Conservation (phyloP, 2,113 vertebrate genomes). For the Alces alces region DNA sequence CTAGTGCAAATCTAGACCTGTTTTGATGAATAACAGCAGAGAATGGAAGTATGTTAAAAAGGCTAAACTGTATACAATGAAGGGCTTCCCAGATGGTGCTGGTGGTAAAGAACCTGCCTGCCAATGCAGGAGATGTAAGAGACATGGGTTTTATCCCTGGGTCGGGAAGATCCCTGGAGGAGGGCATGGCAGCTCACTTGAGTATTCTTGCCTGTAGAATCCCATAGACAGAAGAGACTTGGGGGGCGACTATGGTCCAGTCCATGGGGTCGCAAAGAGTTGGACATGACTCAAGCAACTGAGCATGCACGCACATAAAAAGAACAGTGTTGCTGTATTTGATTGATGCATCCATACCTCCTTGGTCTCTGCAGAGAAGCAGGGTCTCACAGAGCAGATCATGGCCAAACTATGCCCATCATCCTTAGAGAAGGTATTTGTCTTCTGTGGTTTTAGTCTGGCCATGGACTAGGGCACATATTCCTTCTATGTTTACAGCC, state of each 20-base stretch:
- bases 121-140: background rate
- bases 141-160: background rate
- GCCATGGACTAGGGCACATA: background rate
- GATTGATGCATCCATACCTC: background rate
- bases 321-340: background rate
- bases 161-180: background rate
- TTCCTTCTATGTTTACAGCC: background rate
- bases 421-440: background rate
- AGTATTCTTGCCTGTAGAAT: background rate
- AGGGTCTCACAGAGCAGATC: background rate
- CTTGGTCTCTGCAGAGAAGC: background rate
- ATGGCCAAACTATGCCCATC: background rate
- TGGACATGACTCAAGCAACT: background rate
- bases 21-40: background rate
- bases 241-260: rapidly evolving
- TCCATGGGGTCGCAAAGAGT: background rate
- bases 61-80: background rate
- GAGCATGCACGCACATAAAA: background rate
- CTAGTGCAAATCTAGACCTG: background rate
- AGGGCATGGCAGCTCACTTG: background rate
- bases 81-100: background rate
- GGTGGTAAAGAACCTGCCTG: background rate
- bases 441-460: background rate
- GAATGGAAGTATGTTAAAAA: background rate
- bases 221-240: background rate